Conservation (phyloP, 2,888 invertebrate genomes). For the Acanthosepion pharaonis region DNA sequence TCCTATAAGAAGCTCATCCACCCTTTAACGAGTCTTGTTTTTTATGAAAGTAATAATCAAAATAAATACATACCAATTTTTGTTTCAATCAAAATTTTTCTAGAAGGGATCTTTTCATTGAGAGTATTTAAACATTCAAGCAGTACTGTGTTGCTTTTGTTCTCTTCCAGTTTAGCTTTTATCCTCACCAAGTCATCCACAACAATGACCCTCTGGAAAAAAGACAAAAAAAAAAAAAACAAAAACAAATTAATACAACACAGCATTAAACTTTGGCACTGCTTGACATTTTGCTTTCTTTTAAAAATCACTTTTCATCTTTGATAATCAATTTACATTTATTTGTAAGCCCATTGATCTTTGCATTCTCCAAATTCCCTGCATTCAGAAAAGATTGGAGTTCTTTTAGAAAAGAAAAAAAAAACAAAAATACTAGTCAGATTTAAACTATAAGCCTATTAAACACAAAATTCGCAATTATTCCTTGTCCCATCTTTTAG, state of each 20-base stretch:
- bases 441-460: background rate
- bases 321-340: background rate
- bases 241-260: background rate
- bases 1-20: no score
- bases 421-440: background rate
- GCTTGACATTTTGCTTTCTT: background rate
- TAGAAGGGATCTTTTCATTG: conserved; percentile 41
- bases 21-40: no score
- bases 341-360: background rate
- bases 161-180: background rate
- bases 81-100: conserved; percentile 15
- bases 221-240: background rate
- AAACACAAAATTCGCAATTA: no score
- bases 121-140: conserved; percentile 6
- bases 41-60: background rate
- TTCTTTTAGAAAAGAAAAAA: background rate
- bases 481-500: no score
- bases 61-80: conserved; percentile 37
- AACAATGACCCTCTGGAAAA: conserved; percentile 25
- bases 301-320: background rate
- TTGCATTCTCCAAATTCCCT: background rate
- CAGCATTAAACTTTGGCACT: background rate
- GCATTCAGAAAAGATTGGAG: background rate
- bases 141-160: background rate
- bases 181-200: background rate